Conservation (phyloP, 2,113 vertebrate species). For the Catagonus wagneri region DNA sequence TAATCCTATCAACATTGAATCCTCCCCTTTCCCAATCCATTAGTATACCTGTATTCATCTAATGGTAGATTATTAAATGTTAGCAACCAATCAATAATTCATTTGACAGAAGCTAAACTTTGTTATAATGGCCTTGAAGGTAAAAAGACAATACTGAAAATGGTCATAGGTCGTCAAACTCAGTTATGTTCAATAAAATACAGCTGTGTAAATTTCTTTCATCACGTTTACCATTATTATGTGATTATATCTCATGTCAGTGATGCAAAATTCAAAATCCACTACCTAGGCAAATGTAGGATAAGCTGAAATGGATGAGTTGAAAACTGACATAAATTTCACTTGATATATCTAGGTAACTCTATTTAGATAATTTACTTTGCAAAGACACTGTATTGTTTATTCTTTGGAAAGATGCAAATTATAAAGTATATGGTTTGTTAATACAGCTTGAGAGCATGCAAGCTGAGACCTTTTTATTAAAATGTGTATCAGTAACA, state of each 20-base stretch:
- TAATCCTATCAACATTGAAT: neutral
- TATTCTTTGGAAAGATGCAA: neutral
- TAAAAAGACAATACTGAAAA: constrained; percentile 11
- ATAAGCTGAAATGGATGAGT: neutral
- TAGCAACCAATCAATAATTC: neutral
- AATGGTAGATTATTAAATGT: neutral
- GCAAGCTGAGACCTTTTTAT: neutral
- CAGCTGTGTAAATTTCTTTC: neutral
- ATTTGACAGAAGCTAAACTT: neutral
- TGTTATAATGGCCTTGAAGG: neutral
- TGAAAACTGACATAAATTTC: constrained; percentile 21
- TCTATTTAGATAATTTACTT: neutral
- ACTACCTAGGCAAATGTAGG: neutral
- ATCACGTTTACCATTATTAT: neutral
- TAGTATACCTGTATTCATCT: neutral
- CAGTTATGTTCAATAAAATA: neutral
- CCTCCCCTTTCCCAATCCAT: neutral
- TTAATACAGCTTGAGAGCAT: neutral
- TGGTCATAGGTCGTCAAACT: neutral
- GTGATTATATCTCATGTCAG: neutral
- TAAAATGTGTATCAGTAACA: neutral
- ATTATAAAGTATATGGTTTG: neutral
- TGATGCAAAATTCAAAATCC: neutral
- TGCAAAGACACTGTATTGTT: neutral
- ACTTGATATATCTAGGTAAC: neutral